These are phyloP conservation scores for Falco columbarius DNA, from an alignment of 2,797 vertebrate species.

Conservation along the genomic window DNA sequence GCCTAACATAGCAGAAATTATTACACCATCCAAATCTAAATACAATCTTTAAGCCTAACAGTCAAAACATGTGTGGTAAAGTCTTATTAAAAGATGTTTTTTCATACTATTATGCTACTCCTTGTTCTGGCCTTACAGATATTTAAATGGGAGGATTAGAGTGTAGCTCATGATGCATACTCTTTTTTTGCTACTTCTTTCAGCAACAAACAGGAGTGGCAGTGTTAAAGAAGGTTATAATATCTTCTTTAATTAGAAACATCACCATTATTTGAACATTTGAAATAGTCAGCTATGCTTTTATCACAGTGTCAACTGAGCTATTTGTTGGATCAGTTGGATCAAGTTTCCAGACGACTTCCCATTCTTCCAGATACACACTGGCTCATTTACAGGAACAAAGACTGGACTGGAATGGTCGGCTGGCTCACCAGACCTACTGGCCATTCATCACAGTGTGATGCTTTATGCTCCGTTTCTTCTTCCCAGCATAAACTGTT, in stretches of 20 bases:
- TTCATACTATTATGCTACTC: background rate
- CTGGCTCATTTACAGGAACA: constrained; percentile 43
- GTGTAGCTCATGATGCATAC: background rate
- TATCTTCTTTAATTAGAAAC: background rate
- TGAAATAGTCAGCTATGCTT: background rate
- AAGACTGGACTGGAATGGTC: background rate
- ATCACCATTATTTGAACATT: background rate
- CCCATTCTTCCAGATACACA: constrained; percentile 10
- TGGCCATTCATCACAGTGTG: background rate
- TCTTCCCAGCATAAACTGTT: background rate
- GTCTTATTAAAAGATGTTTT: background rate
- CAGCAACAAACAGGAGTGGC: background rate
- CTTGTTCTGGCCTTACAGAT: background rate
- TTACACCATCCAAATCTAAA: background rate
- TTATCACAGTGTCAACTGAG: background rate
- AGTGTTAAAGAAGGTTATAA: background rate
- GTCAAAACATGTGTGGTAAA: background rate
- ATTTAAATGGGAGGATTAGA: background rate
- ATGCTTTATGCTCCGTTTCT: constrained; percentile 9
- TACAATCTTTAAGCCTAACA: background rate
- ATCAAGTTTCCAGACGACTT: constrained; percentile 37
- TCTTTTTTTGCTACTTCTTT: background rate
- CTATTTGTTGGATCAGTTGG: constrained; percentile 35
- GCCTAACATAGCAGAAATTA: background rate
- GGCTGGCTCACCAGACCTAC: constrained; percentile 14